These are phyloP conservation scores for Furnarius figulus DNA, from an alignment of 2,113 vertebrate genomes.

Conservation along the genomic window DNA sequence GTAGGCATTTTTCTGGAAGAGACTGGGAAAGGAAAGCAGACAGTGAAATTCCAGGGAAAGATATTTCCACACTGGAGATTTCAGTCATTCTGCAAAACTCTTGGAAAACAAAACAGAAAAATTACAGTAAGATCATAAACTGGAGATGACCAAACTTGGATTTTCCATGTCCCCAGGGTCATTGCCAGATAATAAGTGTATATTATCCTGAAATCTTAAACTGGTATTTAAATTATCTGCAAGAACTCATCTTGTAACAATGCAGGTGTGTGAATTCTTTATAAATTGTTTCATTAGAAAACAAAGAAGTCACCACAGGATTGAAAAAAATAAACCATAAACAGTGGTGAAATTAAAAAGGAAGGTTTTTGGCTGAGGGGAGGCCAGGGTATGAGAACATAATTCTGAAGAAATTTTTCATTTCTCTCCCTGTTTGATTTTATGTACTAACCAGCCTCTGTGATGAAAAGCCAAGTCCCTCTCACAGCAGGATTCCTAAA, in stretches of 20 bases:
- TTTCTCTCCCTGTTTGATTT: not conserved
- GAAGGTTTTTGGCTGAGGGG: not conserved
- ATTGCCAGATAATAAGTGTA: not conserved
- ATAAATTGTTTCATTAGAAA: not conserved
- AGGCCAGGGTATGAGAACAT: not conserved
- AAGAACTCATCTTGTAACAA: not conserved
- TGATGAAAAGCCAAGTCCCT: not conserved
- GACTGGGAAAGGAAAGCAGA: not conserved
- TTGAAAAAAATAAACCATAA: not conserved
- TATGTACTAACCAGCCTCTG: not conserved
- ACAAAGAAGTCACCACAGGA: not conserved
- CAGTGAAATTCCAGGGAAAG: not conserved
- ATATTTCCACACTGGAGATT: not conserved
- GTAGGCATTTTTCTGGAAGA: not conserved
- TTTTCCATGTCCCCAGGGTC: not conserved
- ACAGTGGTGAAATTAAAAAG: not conserved
- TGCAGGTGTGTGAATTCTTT: conserved; percentile 18
- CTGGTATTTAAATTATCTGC: not conserved
- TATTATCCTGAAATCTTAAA: not conserved
- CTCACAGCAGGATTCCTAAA: not conserved
- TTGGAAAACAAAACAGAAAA: conserved; percentile 4
- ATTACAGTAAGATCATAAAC: not conserved
- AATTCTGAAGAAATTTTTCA: not conserved
- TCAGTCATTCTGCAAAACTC: not conserved
- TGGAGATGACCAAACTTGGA: not conserved